Conservation (phyloP, 2,113 vertebrate species). For the Chionis minor region DNA sequence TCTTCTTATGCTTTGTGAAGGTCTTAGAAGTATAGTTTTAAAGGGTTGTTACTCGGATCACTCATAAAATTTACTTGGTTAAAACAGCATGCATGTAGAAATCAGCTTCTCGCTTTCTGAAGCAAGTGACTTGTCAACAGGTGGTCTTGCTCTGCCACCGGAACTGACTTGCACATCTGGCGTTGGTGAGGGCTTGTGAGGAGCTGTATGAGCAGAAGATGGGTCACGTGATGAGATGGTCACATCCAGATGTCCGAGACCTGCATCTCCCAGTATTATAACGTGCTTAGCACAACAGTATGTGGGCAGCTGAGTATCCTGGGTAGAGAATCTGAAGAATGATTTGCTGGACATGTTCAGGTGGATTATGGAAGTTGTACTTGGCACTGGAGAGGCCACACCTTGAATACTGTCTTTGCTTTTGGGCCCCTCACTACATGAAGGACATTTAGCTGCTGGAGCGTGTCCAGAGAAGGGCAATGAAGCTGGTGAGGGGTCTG, state of each 20-base stretch:
- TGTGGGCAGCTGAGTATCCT: neutral
- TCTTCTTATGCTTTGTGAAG: neutral
- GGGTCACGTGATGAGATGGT: neutral
- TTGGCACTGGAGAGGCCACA: neutral
- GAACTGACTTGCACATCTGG: neutral
- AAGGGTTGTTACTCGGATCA: neutral
- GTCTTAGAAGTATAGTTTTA: neutral
- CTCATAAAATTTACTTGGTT: neutral
- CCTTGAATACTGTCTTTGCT: accelerated
- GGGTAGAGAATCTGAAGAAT: neutral
- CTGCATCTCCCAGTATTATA: neutral
- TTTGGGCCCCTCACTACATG: neutral
- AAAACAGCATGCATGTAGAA: neutral
- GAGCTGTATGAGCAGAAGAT: neutral
- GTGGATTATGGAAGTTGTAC: neutral
- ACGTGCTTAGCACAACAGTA: neutral
- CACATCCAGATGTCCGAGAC: neutral
- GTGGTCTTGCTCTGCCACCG: neutral
- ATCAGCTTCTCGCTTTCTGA: neutral
- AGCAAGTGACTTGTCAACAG: neutral
- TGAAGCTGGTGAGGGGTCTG: accelerated
- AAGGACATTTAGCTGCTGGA: neutral
- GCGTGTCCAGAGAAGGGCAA: accelerated
- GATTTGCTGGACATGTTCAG: neutral
- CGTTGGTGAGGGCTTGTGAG: neutral